Evolutionary conservation across 2,888 invertebrate genomes (phyloP), one percentile per base, ranked within the genome.

Genomic region (Torymus auratus): DNA sequence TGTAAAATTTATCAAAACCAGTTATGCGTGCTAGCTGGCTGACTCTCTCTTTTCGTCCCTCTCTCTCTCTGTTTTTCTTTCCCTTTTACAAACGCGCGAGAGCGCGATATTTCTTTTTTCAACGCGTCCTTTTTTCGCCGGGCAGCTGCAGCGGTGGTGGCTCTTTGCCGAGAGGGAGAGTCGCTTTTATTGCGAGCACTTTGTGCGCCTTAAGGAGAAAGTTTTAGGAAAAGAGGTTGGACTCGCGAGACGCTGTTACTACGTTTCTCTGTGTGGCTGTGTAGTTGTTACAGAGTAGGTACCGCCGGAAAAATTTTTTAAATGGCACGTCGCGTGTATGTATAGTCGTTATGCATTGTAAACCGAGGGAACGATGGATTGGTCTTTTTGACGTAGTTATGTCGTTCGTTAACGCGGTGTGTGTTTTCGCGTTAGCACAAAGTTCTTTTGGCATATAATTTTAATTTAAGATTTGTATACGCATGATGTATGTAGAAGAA

Each of bases 1-100:
- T 74, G 64, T 15, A 67, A 71, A 75, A 80, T 80, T 70, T 80
- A 76, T 76, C 75, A 70, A 80, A 80, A 60, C 53, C 65, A 60
- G 72, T 71, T 77, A 77, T 70, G 56, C 14, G 58, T 55, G 20
- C 60, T 64, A 56, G 13, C 14, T 41, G 41, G 41, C 41, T 41
- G 7, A 41, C 41, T 41, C 41, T 41, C 1, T 15, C 14, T 15
- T 4, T 65, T 41, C 5, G 2, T 2, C 14, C 1, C 17, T 10
- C 20, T 13, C 50, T 23, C 15, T 17, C 41, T 41, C 41, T 41
- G 41, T 41, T 41, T 41, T 41, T 41, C 41, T 50, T 58, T 65
- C 17, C 11, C 50, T 65, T 62, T 61, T 62, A 10, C 62, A 15
- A 60, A 4, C 28, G 12, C 70, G 41, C 58, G 13, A 70, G 60